phyloP scores from a whole-genome alignment of 2,113 vertebrate species.

The Tragelaphus imberbis region DNA sequence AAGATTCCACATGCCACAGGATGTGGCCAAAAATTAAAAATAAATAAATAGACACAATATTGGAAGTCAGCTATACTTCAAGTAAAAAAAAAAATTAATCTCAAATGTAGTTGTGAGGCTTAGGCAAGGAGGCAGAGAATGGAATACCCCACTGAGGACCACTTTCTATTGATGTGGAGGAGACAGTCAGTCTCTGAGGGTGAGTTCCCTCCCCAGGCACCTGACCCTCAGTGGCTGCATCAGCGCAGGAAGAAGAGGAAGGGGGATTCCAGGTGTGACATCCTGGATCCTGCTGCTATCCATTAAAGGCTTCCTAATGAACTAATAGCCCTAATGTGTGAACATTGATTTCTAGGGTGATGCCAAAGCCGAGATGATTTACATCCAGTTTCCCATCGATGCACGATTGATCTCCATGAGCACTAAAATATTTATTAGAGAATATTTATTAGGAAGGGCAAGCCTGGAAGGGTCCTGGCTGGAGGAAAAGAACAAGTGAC shows the following conservation, averaged over 20 bases:
- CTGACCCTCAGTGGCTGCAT: neutral
- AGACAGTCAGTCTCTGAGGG: neutral
- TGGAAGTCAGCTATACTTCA: neutral
- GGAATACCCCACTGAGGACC: fast-evolving
- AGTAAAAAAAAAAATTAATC: neutral
- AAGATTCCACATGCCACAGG: neutral
- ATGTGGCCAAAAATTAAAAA: neutral
- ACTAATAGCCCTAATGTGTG: conserved; percentile 93
- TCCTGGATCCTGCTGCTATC: conserved; percentile 62
- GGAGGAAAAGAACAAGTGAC: neutral
- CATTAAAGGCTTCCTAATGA: conserved; percentile 87
- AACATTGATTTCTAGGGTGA: conserved; percentile 94
- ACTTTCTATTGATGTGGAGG: neutral
- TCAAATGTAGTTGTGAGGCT: neutral
- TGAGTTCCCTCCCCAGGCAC: fast-evolving
- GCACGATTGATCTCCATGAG: conserved; percentile 85
- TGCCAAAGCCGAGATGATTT: conserved; percentile 83
- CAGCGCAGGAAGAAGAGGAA: neutral
- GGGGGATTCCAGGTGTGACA: conserved; percentile 71
- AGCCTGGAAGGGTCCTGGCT: neutral
- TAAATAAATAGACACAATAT: neutral
- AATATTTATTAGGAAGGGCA: conserved; percentile 79
- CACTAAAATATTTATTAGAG: conserved; percentile 84
- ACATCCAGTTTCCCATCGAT: conserved; percentile 88
- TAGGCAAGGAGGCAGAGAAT: neutral